Conservation (phyloP, 2,113 vertebrate genomes). For the Pygoscelis antarcticus region DNA sequence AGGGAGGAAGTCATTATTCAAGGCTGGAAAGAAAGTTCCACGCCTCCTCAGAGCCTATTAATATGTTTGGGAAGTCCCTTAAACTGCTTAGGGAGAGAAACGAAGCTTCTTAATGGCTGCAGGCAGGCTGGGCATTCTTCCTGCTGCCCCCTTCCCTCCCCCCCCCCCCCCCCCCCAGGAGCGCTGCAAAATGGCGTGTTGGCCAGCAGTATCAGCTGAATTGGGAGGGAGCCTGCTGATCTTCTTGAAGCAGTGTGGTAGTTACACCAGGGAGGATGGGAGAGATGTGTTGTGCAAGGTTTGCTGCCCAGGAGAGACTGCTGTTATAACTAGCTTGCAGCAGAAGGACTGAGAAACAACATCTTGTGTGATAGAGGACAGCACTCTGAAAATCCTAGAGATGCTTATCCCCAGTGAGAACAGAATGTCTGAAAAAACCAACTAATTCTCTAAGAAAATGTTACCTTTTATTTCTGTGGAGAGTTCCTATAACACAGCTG, state of each 20-base stretch:
- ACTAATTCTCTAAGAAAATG: neutral
- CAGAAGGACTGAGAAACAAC: neutral
- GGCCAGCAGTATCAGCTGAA: neutral
- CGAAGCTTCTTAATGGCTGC: rapidly evolving
- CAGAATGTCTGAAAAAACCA: neutral
- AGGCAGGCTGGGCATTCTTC: neutral
- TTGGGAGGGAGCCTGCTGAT: neutral
- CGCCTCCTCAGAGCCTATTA: rapidly evolving
- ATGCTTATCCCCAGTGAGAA: neutral
- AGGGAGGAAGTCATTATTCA: rapidly evolving
- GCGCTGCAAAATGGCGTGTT: neutral
- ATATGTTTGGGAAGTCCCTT: neutral
- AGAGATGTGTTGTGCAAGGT: neutral
- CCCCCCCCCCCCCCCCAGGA: rapidly evolving
- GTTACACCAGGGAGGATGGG: neutral
- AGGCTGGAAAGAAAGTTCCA: neutral
- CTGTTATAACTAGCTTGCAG: neutral
- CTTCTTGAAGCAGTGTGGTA: neutral
- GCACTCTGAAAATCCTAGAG: neutral
- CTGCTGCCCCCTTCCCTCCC: rapidly evolving
- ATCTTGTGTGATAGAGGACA: neutral
- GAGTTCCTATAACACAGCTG: rapidly evolving
- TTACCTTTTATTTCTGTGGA: neutral
- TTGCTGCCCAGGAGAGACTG: neutral
- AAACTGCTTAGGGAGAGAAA: neutral